Evolutionary conservation across 2,888 invertebrate genomes (phyloP).

Genomic region (Mechanitis messenoides): DNA sequence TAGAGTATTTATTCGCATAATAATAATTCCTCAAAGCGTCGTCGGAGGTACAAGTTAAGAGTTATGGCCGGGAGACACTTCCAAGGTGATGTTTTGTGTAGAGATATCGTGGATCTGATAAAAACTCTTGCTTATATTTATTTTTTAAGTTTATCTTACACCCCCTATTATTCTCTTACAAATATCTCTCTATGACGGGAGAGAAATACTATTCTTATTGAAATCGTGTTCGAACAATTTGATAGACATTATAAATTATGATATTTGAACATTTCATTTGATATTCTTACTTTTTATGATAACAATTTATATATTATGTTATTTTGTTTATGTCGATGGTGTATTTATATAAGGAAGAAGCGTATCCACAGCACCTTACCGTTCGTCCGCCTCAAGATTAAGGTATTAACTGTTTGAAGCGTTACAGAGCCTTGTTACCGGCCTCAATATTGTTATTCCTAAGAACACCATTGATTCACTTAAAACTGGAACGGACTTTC

Average conservation of each 20-base stretch:
- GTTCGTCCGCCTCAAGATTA: conserved; percentile 73
- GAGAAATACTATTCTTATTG: neutral
- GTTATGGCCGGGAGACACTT: conserved; percentile 71
- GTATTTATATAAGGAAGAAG: conserved; percentile 17
- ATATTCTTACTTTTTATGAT: neutral
- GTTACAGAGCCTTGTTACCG: conserved; percentile 38
- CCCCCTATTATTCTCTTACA: neutral
- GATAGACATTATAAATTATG: neutral
- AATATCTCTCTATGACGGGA: neutral
- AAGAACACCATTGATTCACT: conserved; percentile 31
- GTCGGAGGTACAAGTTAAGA: conserved; percentile 69
- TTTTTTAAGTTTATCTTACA: neutral
- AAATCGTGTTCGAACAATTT: neutral
- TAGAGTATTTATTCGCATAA: conserved; percentile 82
- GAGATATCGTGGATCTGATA: conserved; percentile 39
- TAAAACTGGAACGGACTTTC: conserved; percentile 26
- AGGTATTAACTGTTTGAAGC: conserved; percentile 65
- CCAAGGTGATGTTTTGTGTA: conserved; percentile 53
- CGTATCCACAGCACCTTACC: conserved; percentile 45
- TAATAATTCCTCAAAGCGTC: conserved; percentile 77
- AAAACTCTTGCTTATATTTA: neutral
- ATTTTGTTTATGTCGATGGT: neutral
- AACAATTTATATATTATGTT: neutral
- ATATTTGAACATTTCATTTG: too few relatives aligned
- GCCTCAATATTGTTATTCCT: conserved; percentile 45